Evolutionary conservation across 2,888 invertebrate species (phyloP).

Genomic region (Stenichneumon culpator): DNA sequence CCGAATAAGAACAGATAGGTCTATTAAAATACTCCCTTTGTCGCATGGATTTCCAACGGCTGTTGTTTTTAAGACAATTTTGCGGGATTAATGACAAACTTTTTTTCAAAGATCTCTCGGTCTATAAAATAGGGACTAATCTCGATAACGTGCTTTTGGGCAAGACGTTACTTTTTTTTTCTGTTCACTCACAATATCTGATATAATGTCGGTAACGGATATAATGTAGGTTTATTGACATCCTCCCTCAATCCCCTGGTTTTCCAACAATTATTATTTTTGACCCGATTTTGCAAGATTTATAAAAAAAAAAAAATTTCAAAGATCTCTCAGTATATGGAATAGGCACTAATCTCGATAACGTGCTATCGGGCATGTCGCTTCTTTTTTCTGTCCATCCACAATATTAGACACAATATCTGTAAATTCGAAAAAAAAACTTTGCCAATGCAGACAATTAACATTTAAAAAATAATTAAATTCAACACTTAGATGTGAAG

Average conservation of each 20-base stretch:
- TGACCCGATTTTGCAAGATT: background rate
- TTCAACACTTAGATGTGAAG: background rate
- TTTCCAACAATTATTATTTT: background rate
- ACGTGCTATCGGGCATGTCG: no score
- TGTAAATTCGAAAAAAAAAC: background rate
- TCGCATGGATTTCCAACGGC: background rate
- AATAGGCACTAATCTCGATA: no score
- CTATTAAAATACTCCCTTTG: background rate
- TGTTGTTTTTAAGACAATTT: background rate
- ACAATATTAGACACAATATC: background rate
- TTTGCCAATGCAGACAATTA: background rate
- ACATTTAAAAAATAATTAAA: background rate
- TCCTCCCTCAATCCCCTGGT: background rate
- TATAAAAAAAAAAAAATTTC: no score
- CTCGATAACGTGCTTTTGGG: no score
- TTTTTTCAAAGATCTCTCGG: no score
- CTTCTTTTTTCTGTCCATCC: no score
- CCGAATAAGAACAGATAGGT: background rate
- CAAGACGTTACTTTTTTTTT: no score
- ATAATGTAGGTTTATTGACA: background rate
- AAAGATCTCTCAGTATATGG: no score
- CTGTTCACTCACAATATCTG: no score
- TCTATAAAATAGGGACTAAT: no score
- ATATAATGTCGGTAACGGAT: background rate
- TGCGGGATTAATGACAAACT: no score